Base-by-base conservation (phyloP, 2,888 invertebrate species). In the Synergus japonicus region DNA sequence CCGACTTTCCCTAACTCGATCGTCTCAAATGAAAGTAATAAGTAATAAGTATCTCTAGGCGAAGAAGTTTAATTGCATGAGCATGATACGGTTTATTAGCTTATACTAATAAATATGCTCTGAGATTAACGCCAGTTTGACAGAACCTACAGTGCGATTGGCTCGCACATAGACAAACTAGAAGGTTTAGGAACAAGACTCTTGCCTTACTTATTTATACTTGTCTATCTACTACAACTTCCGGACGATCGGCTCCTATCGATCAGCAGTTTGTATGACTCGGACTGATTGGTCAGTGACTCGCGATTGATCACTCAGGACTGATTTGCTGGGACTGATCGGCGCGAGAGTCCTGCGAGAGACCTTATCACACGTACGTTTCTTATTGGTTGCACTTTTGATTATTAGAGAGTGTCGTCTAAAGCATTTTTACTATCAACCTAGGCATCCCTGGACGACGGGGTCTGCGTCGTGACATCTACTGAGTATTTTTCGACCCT, bases 171-270 rank as follows among this genome's bases (percentile, higher is more conserved):
- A 80, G 82, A 84, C 85, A 83, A 82, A 86, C 85, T 87, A 87
- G 86, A 85, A 88, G 88, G 86, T 88, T 88, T 90, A 91, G 91
- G 90, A 91, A 91, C 90, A 89, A 91, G 89, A 89, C 87, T 88
- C 84, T 78, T 86, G 60, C 46, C 64, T 77, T 77, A 77, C 22
- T n/a, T 78, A 78, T 10, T 65, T 76, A 78, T 63, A 76, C 22
- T 60, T 18, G 63, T 60, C 15, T 76, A 44, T 46, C 29, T 60
- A 46, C 58, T 78, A 43, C 67, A 78, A 81, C 43, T 60, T 15
- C 18, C 37, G 12, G 73, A 80, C 49, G 13, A 63, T 63, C 29
- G 29, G 29, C 29, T 18, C 37, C 37, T 7, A 37, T 37, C 18
- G 9, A 58, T 58, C 18, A 3, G 58, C 58, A 18, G 58, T 18